A percentile compares a stretch with the other conserved stretches of the same genome.
Conservation (phyloP, 2,888 invertebrate species). For the Lycocerus yunnanus region DNA sequence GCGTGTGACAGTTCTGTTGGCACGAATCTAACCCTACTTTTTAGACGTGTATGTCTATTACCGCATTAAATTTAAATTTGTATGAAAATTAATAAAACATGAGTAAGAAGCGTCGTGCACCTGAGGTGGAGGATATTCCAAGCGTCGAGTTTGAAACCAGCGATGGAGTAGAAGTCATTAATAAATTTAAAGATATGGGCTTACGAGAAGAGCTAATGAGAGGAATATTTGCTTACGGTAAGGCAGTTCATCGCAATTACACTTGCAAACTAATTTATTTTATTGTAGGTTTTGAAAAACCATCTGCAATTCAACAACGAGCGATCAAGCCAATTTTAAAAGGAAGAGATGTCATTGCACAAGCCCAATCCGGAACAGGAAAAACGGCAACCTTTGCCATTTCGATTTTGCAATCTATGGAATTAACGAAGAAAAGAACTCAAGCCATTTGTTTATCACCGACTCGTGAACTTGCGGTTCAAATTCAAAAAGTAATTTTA, state of each 20-base stretch:
- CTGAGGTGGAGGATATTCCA: constrained; percentile 79
- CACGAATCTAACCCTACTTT: neutral
- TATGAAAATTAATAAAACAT: neutral
- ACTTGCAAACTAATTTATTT: neutral
- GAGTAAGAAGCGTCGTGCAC: neutral
- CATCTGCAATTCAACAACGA: constrained; percentile 97
- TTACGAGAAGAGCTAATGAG: constrained; percentile 91
- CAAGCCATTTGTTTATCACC: constrained; percentile 94
- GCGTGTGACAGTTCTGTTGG: no score
- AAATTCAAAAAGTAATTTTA: constrained; percentile 95
- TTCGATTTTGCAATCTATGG: constrained; percentile 90
- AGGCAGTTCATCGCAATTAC: constrained; percentile 39
- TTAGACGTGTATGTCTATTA: neutral
- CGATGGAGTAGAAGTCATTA: constrained; percentile 98
- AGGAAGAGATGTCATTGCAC: constrained; percentile 97
- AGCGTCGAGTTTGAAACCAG: constrained; percentile 99
- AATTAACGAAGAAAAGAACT: constrained; percentile 90
- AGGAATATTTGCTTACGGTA: constrained; percentile 98
- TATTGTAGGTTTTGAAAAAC: constrained; percentile 91
- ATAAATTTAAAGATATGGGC: constrained; percentile 95
- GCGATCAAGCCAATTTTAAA: constrained; percentile 95
- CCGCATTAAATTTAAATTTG: no score
- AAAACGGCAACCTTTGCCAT: constrained; percentile 99
- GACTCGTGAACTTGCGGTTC: constrained; percentile 95
- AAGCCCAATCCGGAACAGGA: constrained; percentile 98